A percentile compares a stretch with the other conserved stretches of the same genome.
Evolutionary conservation across 2,113 vertebrate species (phyloP).

Genomic region (Rhea pennata): DNA sequence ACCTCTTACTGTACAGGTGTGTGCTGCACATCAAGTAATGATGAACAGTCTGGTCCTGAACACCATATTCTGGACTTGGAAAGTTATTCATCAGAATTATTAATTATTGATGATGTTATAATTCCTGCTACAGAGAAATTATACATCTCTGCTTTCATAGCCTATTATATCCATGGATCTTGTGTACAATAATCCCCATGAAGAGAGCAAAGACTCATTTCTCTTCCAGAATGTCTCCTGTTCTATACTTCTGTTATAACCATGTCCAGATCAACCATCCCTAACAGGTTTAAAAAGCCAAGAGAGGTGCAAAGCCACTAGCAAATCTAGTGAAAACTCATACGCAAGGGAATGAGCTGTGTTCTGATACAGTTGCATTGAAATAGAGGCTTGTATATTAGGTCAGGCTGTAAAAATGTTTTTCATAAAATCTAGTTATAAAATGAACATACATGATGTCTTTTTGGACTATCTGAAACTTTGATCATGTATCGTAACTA

Average conservation of each 20-base stretch:
- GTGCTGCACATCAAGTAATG: not conserved
- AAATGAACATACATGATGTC: not conserved
- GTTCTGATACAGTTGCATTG: not conserved
- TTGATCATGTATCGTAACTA: not conserved
- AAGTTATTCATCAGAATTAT: not conserved
- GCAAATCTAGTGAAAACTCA: not conserved
- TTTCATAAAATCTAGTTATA: not conserved
- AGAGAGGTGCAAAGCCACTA: not conserved
- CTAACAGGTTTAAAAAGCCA: not conserved
- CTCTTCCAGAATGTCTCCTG: not conserved
- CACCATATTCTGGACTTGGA: accelerated
- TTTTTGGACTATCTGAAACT: not conserved
- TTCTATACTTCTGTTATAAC: not conserved
- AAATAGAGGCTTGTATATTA: not conserved
- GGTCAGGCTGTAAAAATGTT: not conserved
- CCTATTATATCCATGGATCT: not conserved
- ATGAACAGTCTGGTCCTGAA: not conserved
- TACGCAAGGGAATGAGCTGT: not conserved
- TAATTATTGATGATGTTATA: not conserved
- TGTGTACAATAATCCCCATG: not conserved
- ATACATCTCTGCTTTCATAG: not conserved
- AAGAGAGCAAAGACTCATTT: not conserved
- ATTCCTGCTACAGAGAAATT: not conserved
- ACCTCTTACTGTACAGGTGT: not conserved
- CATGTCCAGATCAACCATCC: not conserved